Conservation (phyloP, 1,140 invertebrate genomes). For the Hyphantria cunea region DNA sequence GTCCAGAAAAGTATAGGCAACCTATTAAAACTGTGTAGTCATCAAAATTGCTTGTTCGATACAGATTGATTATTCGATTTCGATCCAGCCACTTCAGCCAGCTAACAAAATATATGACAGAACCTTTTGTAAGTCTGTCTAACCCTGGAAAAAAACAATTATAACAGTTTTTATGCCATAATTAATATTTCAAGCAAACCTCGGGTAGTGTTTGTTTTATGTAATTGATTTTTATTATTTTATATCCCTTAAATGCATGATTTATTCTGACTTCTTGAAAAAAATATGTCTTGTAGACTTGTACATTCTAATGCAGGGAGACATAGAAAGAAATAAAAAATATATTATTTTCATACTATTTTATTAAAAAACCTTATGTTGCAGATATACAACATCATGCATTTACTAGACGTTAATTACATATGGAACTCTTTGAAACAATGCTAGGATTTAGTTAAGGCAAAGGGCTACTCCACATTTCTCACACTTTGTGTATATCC, state of each 20-base stretch:
- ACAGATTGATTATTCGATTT: constrained; percentile 51
- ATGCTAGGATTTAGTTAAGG: constrained; percentile 1
- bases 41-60: constrained; percentile 51
- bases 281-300: constrained; percentile 8
- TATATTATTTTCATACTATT: constrained; percentile 1
- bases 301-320: constrained; percentile 6
- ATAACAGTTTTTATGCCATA: too few relatives aligned
- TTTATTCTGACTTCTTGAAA: background rate
- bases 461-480: constrained; percentile 16
- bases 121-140: background rate
- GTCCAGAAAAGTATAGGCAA: background rate
- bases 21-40: background rate
- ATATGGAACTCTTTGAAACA: constrained; percentile 11
- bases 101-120: background rate
- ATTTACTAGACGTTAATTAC: constrained; percentile 2
- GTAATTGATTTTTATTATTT: too few relatives aligned
- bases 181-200: too few relatives aligned
- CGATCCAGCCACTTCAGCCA: too few relatives aligned
- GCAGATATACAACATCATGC: background rate
- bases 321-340: constrained; percentile 6
- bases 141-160: background rate
- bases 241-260: constrained; percentile 8
- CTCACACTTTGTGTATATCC: constrained; percentile 16
- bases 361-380: constrained; percentile 4
- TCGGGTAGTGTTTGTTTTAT: too few relatives aligned